Evolutionary conservation across 1,140 invertebrate genomes (phyloP).

Genomic region (Pseudomyrmex dendroicus): DNA sequence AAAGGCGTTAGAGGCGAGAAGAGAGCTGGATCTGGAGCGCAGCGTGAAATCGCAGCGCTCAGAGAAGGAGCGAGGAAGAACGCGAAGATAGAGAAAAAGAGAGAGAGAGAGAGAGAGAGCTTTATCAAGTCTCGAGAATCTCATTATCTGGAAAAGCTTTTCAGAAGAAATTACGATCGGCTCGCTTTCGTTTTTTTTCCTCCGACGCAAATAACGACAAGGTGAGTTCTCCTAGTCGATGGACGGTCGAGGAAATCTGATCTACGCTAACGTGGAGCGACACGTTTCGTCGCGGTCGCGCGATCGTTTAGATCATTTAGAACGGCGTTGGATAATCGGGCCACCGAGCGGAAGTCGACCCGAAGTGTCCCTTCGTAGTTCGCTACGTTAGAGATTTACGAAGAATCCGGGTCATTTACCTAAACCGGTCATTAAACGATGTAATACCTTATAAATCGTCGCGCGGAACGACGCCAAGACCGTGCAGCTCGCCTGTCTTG

Average conservation of each 20-base stretch:
- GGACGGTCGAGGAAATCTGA: slow-evolving; percentile 60
- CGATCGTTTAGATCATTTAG: slow-evolving; percentile 76
- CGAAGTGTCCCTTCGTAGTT: not conserved
- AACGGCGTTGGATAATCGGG: slow-evolving; percentile 72
- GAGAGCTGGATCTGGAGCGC: not conserved
- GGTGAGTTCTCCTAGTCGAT: not conserved
- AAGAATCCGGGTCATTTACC: slow-evolving; percentile 47
- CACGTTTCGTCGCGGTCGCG: slow-evolving; percentile 66
- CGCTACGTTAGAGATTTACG: slow-evolving; percentile 36
- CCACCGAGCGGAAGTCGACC: slow-evolving; percentile 50
- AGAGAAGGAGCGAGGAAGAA: slow-evolving; percentile 11
- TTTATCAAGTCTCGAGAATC: slow-evolving; percentile 68
- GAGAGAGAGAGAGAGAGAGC: slow-evolving; percentile 18
- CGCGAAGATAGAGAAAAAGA: slow-evolving; percentile 3
- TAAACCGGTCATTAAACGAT: slow-evolving; percentile 41
- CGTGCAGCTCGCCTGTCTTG: slow-evolving; percentile 1
- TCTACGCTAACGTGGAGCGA: slow-evolving; percentile 48
- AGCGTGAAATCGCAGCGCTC: not conserved
- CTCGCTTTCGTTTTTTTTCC: not conserved
- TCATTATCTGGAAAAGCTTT: slow-evolving; percentile 72
- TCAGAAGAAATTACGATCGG: slow-evolving; percentile 70
- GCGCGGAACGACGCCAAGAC: not conserved
- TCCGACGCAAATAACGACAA: slow-evolving; percentile 6
- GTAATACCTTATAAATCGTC: slow-evolving; percentile 58
- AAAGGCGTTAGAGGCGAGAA: slow-evolving; percentile 21